Percentiles rank a stretch among this genome's conserved stretches.
These are phyloP conservation scores for Catamblyrhynchus diadema DNA, from an alignment of 2,797 vertebrate species.

Conservation along the genomic window DNA sequence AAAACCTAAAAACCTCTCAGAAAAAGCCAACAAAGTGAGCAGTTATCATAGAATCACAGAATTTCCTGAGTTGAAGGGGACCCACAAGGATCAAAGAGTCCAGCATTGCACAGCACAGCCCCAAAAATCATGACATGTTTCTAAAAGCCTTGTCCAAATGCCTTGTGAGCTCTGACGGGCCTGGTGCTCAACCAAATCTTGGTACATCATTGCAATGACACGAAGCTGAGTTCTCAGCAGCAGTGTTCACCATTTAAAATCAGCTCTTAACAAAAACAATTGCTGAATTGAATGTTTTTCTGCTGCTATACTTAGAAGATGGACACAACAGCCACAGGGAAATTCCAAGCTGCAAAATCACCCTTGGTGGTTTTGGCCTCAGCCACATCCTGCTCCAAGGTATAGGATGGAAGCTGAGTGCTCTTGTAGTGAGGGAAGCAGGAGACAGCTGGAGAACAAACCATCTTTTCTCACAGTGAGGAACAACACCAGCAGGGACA, in stretches of 20 bases:
- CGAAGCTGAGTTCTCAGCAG: background rate
- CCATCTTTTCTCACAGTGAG: background rate
- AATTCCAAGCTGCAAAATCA: constrained; percentile 49
- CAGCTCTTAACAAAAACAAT: background rate
- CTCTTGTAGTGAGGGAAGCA: background rate
- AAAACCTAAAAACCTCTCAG: background rate
- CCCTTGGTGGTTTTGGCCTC: constrained; percentile 7
- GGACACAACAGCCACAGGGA: background rate
- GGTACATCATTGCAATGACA: background rate
- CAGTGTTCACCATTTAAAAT: background rate
- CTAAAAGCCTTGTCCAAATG: background rate
- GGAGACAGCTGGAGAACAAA: background rate
- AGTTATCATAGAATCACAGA: background rate
- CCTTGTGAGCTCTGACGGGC: background rate
- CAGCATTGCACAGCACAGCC: background rate
- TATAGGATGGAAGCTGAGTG: background rate
- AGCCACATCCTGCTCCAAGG: constrained; percentile 18
- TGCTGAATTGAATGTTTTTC: background rate
- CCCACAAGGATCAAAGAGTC: background rate
- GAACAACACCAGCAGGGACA: background rate
- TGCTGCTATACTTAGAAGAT: background rate
- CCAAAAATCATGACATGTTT: background rate
- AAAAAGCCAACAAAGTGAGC: background rate
- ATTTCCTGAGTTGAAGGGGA: background rate
- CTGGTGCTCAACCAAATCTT: background rate